Percentiles rank a stretch among this genome's conserved stretches.
phyloP scores from a whole-genome alignment of 2,888 invertebrate genomes.

The Pollenia amentaria region DNA sequence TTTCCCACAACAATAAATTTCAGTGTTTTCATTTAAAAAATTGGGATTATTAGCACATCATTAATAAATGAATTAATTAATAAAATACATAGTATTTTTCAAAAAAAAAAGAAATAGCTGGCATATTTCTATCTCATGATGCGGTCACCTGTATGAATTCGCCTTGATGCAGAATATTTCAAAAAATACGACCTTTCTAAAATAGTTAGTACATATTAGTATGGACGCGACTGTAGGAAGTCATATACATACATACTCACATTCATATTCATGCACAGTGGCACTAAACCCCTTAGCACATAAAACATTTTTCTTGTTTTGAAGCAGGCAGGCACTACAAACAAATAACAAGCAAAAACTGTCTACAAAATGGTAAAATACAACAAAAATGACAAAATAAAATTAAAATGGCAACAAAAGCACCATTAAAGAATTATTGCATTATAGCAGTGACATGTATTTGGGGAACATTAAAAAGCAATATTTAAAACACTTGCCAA shows the following conservation, averaged over 20 bases:
- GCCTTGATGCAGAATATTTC: too few relatives aligned
- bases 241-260: not conserved
- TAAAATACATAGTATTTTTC: too few relatives aligned
- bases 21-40: too few relatives aligned
- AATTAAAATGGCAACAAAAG: slow-evolving; percentile 18
- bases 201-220: too few relatives aligned
- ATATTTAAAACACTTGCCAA: slow-evolving; percentile 28
- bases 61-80: too few relatives aligned
- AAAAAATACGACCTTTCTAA: too few relatives aligned
- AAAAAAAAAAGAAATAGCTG: too few relatives aligned
- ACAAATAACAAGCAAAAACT: slow-evolving; percentile 27
- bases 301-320: slow-evolving; percentile 55
- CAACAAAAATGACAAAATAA: not conserved
- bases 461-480: slow-evolving; percentile 58
- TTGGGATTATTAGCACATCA: too few relatives aligned
- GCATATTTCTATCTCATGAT: too few relatives aligned
- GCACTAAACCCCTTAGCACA: slow-evolving; percentile 60
- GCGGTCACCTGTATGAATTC: too few relatives aligned
- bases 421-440: slow-evolving; percentile 52
- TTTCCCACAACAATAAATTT: too few relatives aligned
- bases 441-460: slow-evolving; percentile 60
- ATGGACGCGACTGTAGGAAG: too few relatives aligned
- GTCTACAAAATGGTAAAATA: not conserved
- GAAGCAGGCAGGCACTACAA: slow-evolving; percentile 9
- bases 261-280: not conserved